Base-by-base conservation (phyloP, 2,113 vertebrate genomes). In the Xenopus laevis region DNA sequence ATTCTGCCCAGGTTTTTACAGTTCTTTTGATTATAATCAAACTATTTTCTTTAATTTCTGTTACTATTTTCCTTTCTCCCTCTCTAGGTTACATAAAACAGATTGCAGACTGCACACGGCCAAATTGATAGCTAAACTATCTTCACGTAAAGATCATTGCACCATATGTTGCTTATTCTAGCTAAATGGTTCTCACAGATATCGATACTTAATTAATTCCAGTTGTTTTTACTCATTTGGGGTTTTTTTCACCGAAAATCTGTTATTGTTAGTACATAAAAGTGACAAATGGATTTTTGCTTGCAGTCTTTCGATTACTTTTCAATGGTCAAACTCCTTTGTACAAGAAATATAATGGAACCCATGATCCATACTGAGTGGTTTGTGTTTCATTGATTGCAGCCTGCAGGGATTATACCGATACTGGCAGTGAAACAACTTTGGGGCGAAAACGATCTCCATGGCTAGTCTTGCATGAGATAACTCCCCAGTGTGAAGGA, bases 351-450 rank as follows among this genome's bases (percentile, higher is more conserved):
- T 47, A 70, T 77, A 59, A 81, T 57, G 63, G 83, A 87, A 83
- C 83, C 45, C 18, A 71, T 83, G 79, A 68, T 83, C 75, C 78
- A 59, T 84, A 79, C 66, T 47, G 69, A 85, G 84, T 78, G 18
- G 0, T 83, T 80, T 84, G 18, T 78, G 71, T 83, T 79, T 57
- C 81, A 83, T 81, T 84, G 86, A 88, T 85, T 81, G 74, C 55
- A 80, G 55, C 79, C 81, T 81, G 27, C 78, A 73, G 85, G 11
- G 53, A 73, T 82, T 83, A 60, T 80, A 68, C 71, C 10, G 27
- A 52, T 81, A 81, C 84, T 82, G 78, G 72, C 80, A 67, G 53
- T 74, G 77, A 65, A 79, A 82, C 80, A 77, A 76, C 62, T 15
- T 79, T 64, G 71, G 65, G 70, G 68, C 79, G 79, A 80, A 83